Percentiles rank a stretch among this genome's conserved stretches.
phyloP scores from a whole-genome alignment of 2,888 invertebrate species.

The Sinohyriopsis cumingii region DNA sequence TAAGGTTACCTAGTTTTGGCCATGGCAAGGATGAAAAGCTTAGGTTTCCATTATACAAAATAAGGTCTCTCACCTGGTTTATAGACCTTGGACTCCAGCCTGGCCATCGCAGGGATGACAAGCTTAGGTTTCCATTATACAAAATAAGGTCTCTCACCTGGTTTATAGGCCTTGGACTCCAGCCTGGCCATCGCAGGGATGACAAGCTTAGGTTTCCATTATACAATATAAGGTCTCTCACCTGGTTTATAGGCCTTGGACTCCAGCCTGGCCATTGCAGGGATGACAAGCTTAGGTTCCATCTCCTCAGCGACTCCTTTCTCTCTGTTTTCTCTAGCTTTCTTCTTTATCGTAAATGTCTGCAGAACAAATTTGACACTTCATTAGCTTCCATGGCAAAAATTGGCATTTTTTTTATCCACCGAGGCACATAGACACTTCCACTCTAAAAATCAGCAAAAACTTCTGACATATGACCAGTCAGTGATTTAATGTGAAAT shows the following conservation, averaged over 20 bases:
- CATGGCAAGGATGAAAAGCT: conserved; percentile 70
- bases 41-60: conserved; percentile 27
- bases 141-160: conserved; percentile 53
- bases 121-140: conserved; percentile 50
- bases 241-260: conserved; percentile 71
- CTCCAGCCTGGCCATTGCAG: conserved; percentile 69
- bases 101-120: conserved; percentile 69
- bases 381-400: neutral
- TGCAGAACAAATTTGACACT: conserved; percentile 33
- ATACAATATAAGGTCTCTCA: conserved; percentile 24
- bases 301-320: conserved; percentile 33
- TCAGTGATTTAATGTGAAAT: no score
- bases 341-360: conserved; percentile 70
- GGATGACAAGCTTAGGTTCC: conserved; percentile 69
- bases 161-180: conserved; percentile 69
- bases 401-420: neutral
- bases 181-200: conserved; percentile 69
- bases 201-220: conserved; percentile 58
- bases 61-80: conserved; percentile 64
- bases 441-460: no score
- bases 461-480: no score
- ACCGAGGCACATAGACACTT: no score
- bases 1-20: conserved; percentile 68
- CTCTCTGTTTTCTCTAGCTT: conserved; percentile 58
- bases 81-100: conserved; percentile 68